Conservation (phyloP, 2,888 invertebrate species). For the Drosophila niveifrons region DNA sequence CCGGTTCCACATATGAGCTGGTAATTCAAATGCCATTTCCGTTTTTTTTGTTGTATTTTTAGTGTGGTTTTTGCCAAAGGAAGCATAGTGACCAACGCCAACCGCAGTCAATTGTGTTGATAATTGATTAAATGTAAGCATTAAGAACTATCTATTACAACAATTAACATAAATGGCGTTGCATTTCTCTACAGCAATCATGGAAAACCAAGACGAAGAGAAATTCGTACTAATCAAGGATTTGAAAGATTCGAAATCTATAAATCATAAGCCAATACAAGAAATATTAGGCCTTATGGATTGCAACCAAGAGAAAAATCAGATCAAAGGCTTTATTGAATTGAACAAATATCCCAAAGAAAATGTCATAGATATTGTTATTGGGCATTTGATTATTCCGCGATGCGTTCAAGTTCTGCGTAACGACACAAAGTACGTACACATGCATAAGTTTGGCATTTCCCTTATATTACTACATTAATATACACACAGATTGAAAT, state of each 20-base stretch:
- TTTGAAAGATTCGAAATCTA: not conserved
- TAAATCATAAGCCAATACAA: too few species aligned
- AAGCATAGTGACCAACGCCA: too few species aligned
- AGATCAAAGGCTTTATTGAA: not conserved
- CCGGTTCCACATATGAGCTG: not conserved
- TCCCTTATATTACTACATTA: not conserved
- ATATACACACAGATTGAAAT: not conserved
- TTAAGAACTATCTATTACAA: not conserved
- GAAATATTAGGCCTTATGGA: not conserved
- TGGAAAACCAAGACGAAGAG: not conserved
- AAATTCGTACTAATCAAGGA: not conserved
- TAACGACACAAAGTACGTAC: not conserved
- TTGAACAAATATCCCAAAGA: not conserved
- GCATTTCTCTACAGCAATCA: not conserved
- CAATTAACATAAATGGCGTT: not conserved
- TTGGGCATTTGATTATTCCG: not conserved
- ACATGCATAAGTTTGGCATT: not conserved
- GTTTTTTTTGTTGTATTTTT: not conserved
- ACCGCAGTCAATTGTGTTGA: not conserved
- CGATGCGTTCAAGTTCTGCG: not conserved
- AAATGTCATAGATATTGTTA: not conserved
- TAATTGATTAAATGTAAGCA: too few species aligned
- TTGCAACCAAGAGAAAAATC: not conserved
- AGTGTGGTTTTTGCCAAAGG: not conserved
- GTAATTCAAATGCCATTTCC: not conserved